Percentiles rank a stretch among this genome's conserved stretches.
phyloP scores from a whole-genome alignment of 1,140 invertebrate species.

The Polypedilum vanderplanki region DNA sequence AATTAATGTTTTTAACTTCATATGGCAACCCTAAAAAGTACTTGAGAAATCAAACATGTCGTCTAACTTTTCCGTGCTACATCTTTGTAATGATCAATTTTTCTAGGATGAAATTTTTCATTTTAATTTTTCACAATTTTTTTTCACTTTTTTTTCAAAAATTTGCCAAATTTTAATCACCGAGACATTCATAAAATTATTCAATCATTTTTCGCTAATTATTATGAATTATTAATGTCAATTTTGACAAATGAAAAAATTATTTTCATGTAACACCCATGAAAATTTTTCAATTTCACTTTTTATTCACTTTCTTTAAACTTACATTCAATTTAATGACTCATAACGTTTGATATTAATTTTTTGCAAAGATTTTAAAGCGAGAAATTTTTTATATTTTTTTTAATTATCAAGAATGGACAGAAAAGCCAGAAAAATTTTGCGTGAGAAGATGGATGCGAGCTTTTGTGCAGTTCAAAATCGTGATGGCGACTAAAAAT shows the following conservation, averaged over 20 bases:
- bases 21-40: not conserved
- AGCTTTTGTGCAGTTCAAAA: conserved; percentile 21
- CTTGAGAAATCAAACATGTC: conserved; percentile 14
- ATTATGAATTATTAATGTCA: conserved; percentile 20
- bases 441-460: conserved; percentile 20
- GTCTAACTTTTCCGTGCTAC: conserved; percentile 18
- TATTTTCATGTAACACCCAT: conserved; percentile 21
- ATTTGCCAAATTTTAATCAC: not conserved
- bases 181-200: not conserved
- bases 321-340: not conserved
- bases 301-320: conserved; percentile 7
- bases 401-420: not conserved
- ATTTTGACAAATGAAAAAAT: conserved; percentile 16
- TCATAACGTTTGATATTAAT: not conserved
- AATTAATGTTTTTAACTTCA: not conserved
- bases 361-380: not conserved
- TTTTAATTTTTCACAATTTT: not conserved
- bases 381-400: not conserved
- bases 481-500: conserved; percentile 27
- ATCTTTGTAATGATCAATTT: conserved; percentile 15
- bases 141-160: not conserved
- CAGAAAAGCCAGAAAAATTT: conserved; percentile 11
- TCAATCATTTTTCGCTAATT: not conserved
- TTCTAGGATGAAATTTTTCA: not conserved
- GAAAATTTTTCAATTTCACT: not conserved